Base-by-base conservation (phyloP, 2,888 invertebrate species). In the Oscheius sp. region DNA sequence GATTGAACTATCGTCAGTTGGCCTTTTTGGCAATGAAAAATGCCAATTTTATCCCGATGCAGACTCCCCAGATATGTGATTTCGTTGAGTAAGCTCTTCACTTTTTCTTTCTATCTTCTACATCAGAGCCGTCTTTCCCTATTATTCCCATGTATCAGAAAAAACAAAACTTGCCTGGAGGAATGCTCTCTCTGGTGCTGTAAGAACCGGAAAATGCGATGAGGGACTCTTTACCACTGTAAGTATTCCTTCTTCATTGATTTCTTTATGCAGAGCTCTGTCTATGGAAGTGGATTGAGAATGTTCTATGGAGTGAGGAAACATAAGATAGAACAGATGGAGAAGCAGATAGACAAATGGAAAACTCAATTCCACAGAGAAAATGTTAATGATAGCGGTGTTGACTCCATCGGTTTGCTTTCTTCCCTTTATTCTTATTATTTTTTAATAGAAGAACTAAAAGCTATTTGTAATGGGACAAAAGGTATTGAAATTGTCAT, bases 231-330 rank as follows among this genome's bases (percentile, higher is more conserved):
- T 59, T 30, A 44, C 44, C 26, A 59, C 59, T 24, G 59, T 59
- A 17, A 12, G 26, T 44, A 5, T 20, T 20, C 22, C 36, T 22
- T 36, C 4, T 20, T 20, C 26, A 47, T 26, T 30, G 24, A 32
- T 22, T 2, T 32, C n/a, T 2, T 8, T 22, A 14, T 59, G 2
- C 17, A 59, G 59, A 59, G 26, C 30, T 59, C 59, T 12, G 44
- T 59, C n/a, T 22, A 12, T 14, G 59, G 59, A 8, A 59, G 59
- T 22, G 59, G 59, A 24, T 20, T 59, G 41, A 41, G 44, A 28
- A 59, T 59, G 59, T 59, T 59, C 17, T 59, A 59, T 20, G 44
- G 44, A 20, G 30, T 59, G 59, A 59, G 44, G n/a, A 59, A n/a
- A 44, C 44, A 59, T 9, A 41, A 44, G 14, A 30, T 44, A n/a